Evolutionary conservation across 2,113 vertebrate genomes (phyloP).

Genomic region (Dendrocopos noguchii): DNA sequence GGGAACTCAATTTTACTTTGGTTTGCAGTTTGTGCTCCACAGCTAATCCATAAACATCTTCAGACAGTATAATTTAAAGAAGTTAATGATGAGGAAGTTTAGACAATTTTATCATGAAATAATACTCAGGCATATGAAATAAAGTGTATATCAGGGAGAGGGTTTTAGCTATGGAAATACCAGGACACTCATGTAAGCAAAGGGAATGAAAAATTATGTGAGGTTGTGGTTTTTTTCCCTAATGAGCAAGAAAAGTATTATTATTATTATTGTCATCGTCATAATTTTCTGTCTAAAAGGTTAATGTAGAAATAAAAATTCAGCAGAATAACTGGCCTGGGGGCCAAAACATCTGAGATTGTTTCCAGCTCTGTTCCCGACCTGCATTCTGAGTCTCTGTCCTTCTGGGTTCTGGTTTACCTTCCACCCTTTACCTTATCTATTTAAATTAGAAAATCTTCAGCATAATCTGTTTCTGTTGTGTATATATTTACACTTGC

Average conservation of each 20-base stretch:
- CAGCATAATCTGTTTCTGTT: neutral
- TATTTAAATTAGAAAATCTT: neutral
- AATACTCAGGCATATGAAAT: slow-evolving; percentile 58
- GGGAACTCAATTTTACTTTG: slow-evolving; percentile 74
- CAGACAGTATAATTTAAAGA: slow-evolving; percentile 66
- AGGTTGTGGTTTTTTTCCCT: neutral
- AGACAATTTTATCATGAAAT: slow-evolving; percentile 67
- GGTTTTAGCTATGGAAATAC: slow-evolving; percentile 17
- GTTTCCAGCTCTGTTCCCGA: neutral
- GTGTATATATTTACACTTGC: neutral
- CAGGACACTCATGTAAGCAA: neutral
- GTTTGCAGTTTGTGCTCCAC: slow-evolving; percentile 72
- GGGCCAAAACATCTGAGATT: neutral
- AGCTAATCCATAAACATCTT: slow-evolving; percentile 73
- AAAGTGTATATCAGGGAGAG: slow-evolving; percentile 1
- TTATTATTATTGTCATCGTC: neutral
- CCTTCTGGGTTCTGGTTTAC: neutral
- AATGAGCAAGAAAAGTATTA: neutral
- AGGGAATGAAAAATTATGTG: neutral
- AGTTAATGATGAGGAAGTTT: slow-evolving; percentile 59
- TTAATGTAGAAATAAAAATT: neutral
- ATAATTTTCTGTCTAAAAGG: neutral
- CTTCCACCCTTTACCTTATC: neutral
- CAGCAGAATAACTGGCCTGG: neutral
- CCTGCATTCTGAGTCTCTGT: neutral